phyloP scores from a whole-genome alignment of 2,888 invertebrate species.

The Galerucella nymphaeae region DNA sequence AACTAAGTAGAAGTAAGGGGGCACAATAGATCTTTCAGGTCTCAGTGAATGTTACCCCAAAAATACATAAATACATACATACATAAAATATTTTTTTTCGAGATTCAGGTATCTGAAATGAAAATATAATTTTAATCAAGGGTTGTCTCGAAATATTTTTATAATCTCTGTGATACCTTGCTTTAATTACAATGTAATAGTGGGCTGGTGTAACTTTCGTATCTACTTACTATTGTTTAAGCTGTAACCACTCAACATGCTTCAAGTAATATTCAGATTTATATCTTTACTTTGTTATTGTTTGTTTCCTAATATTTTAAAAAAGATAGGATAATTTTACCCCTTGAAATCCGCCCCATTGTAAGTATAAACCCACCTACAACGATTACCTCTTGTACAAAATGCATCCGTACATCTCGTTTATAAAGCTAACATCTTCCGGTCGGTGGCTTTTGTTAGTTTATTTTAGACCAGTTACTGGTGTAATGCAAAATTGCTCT shows the following conservation, averaged over 20 bases:
- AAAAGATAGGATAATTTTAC: constrained; percentile 27
- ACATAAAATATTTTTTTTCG: too few species aligned
- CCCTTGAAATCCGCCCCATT: constrained; percentile 18
- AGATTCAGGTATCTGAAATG: too few species aligned
- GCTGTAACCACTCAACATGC: not conserved
- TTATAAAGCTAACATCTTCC: constrained; percentile 7
- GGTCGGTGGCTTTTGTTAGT: constrained; percentile 20
- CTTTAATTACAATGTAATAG: too few species aligned
- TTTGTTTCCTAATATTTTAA: constrained; percentile 25
- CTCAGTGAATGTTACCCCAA: too few species aligned
- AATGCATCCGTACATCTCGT: constrained; percentile 16
- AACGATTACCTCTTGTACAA: not conserved
- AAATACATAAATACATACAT: too few species aligned
- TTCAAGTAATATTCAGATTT: constrained; percentile 7
- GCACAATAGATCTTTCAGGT: too few species aligned
- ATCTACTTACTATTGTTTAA: not conserved
- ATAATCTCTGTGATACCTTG: too few species aligned
- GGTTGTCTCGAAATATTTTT: too few species aligned
- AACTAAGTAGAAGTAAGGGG: too few species aligned
- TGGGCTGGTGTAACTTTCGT: too few species aligned
- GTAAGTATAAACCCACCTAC: constrained; percentile 16
- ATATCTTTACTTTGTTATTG: constrained; percentile 17
- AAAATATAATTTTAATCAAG: too few species aligned
- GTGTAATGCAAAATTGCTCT: too few species aligned
- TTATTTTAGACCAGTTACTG: constrained; percentile 2